Conservation (phyloP, 2,888 invertebrate genomes). For the Lamproptera curius region DNA sequence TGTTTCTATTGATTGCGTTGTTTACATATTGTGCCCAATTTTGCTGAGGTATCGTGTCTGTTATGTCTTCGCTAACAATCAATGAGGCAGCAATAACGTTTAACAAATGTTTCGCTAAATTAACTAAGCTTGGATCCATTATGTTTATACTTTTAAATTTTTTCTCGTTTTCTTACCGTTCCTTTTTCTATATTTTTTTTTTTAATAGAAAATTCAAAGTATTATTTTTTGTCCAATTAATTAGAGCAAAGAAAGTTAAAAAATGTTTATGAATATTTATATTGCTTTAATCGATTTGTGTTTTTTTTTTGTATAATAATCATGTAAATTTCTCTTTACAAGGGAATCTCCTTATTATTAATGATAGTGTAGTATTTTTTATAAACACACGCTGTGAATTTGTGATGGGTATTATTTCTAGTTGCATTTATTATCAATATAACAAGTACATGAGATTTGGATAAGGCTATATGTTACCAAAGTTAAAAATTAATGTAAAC, state of each 20-base stretch:
- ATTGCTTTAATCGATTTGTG: constrained; percentile 11
- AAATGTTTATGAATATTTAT: constrained; percentile 7
- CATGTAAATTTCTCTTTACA: constrained; percentile 15
- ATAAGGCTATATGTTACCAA: too few species aligned
- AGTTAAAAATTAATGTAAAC: too few species aligned
- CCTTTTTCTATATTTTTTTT: constrained; percentile 2
- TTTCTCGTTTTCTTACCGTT: not conserved
- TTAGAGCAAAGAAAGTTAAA: constrained; percentile 2
- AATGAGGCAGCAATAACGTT: constrained; percentile 16
- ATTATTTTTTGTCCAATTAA: not conserved
- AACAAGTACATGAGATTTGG: too few species aligned
- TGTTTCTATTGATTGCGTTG: constrained; percentile 13
- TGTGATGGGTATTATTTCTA: constrained; percentile 26
- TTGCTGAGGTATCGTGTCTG: constrained; percentile 18
- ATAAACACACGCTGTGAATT: constrained; percentile 20
- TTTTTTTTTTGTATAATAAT: constrained; percentile 26
- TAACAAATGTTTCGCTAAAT: constrained; percentile 19
- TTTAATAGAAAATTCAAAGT: too few species aligned
- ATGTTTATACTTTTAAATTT: constrained; percentile 12
- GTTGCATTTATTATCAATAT: constrained; percentile 9
- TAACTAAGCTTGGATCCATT: constrained; percentile 14
- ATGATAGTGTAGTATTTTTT: constrained; percentile 12
- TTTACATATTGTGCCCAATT: constrained; percentile 12
- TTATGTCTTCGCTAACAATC: constrained; percentile 18
- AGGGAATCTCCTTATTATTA: constrained; percentile 8